Conservation (phyloP, 2,113 vertebrate genomes). For the Myxocyprinus asiaticus region DNA sequence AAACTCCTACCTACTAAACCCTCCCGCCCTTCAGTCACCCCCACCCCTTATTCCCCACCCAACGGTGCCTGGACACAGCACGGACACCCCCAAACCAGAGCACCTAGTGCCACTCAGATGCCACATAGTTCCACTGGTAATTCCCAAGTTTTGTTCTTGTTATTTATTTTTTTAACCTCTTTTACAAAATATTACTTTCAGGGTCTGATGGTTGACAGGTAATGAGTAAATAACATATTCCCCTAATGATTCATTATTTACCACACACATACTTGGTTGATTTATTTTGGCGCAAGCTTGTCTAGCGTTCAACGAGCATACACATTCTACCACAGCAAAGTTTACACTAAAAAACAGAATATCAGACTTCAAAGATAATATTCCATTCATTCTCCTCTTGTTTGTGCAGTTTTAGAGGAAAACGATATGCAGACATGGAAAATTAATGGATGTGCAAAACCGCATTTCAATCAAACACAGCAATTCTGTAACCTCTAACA, state of each 20-base stretch:
- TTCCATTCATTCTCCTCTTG: background rate
- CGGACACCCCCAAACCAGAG: conserved; percentile 56
- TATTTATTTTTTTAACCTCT: conserved; percentile 4
- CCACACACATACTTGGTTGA: background rate
- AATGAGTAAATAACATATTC: background rate
- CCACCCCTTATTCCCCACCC: conserved; percentile 50
- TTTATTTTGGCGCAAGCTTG: background rate
- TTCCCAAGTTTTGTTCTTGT: conserved; percentile 40
- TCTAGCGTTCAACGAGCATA: background rate
- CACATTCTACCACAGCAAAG: background rate
- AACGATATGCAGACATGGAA: background rate
- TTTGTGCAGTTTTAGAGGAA: background rate
- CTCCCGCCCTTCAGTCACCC: conserved; percentile 55
- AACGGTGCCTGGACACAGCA: conserved; percentile 41
- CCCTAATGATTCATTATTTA: background rate
- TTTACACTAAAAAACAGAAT: background rate
- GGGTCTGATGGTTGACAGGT: conserved; percentile 17
- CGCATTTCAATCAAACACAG: background rate
- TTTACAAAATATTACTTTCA: background rate
- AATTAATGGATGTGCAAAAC: conserved; percentile 10
- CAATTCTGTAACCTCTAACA: conserved; percentile 33
- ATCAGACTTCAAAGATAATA: conserved; percentile 4
- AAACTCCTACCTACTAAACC: conserved; percentile 58
- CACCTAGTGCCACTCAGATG: conserved; percentile 61
- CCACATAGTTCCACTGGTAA: conserved; percentile 67